A percentile compares a stretch with the other conserved stretches of the same genome.
Conservation (phyloP, 2,113 vertebrate species). For the Salvator merianae region DNA sequence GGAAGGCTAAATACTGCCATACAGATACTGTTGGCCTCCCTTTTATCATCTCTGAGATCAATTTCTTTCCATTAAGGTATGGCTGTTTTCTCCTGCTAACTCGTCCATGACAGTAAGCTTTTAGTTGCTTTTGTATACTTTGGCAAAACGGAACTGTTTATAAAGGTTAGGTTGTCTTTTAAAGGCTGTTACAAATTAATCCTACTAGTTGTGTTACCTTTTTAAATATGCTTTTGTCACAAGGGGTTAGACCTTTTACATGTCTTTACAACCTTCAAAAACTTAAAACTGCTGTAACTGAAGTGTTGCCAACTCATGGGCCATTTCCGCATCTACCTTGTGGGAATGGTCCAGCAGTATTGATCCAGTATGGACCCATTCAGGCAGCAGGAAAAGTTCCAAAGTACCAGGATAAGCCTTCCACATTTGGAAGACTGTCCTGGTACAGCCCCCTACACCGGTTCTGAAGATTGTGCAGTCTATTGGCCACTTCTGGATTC, state of each 20-base stretch:
- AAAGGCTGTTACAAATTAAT: neutral
- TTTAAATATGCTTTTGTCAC: neutral
- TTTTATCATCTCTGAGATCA: constrained; percentile 61
- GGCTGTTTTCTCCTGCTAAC: constrained; percentile 48
- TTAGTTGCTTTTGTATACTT: constrained; percentile 27
- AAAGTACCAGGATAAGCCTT: too few species aligned
- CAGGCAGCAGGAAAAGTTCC: too few species aligned
- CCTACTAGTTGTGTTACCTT: neutral
- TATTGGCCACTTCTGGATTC: too few species aligned
- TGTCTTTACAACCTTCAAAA: neutral
- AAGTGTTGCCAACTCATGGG: too few species aligned
- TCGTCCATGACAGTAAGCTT: constrained; percentile 47
- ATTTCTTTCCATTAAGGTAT: constrained; percentile 53
- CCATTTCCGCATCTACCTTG: too few species aligned
- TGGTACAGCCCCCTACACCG: too few species aligned
- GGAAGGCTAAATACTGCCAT: constrained; percentile 61
- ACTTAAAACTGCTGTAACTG: neutral
- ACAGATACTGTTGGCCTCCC: constrained; percentile 64
- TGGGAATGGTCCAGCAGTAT: too few species aligned
- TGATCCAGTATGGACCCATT: too few species aligned
- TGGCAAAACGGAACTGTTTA: constrained; percentile 22
- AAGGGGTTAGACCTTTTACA: neutral
- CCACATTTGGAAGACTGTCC: too few species aligned
- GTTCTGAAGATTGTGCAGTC: too few species aligned
- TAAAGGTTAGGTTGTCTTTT: neutral